Base-by-base conservation (phyloP, 2,113 vertebrate species). In the Epinephelus fuscoguttatus region DNA sequence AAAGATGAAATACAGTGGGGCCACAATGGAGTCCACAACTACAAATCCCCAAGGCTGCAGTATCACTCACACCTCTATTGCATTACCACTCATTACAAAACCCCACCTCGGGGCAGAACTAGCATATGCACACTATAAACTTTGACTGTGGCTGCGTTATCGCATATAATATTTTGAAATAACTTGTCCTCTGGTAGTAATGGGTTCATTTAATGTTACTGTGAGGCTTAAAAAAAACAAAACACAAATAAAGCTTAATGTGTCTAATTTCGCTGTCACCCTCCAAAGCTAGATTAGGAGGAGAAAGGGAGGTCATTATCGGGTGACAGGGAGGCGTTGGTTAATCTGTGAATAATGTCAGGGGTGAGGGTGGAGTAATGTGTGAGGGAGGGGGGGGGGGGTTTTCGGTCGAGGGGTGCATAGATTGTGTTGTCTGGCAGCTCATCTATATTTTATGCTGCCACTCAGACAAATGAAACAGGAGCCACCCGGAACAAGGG, bases 381-480 rank as follows among this genome's bases (percentile, higher is more conserved):
- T 57, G 87, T 50, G 76, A 80, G 70, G 75, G 89, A 78, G 88
- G 88, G 85, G 33, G 85, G 33, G 75, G n/a, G n/a, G n/a, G n/a
- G n/a, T 73, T 88, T 89, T 82, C 72, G 78, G 80, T 67, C 67
- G 85, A 78, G 62, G 84, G 88, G 73, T 85, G 81, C 74, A 79
- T 82, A 63, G 91, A 90, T 84, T 88, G 91, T 89, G 93, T 94
- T 84, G 97, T 96, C 97, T 98, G 97, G 97, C 96, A 97, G 97
- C 97, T 99, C 98, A 99, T 99, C 97, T 97, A 99, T 99, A 97
- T 99, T 99, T 99, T 96, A 99, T 99, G 77, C 97, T 95, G 97
- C 97, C 98, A 99, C 97, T 99, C 98, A 99, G 97, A 99, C 97
- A 99, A 99, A 99, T 98, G 97, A 98, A 99, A 99, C 97, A 97